A percentile compares a stretch with the other conserved stretches of the same genome.
Conservation (phyloP, 1,140 invertebrate species). For the Cotesia chilonis region DNA sequence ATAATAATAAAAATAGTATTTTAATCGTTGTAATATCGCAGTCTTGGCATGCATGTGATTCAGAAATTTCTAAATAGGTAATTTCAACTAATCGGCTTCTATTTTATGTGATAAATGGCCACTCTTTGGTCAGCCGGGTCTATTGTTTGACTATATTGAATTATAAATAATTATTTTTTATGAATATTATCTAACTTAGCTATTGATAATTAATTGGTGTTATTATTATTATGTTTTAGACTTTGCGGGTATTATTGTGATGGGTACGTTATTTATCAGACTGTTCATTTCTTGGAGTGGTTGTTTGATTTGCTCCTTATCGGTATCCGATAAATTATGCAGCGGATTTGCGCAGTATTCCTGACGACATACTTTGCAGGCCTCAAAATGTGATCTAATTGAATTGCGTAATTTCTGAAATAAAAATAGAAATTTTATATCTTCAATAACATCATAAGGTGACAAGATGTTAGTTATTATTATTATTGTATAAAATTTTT, state of each 20-base stretch:
- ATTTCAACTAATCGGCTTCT: background rate
- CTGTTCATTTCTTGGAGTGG: conserved; percentile 50
- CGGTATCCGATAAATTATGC: conserved; percentile 43
- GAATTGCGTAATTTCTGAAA: conserved; percentile 68
- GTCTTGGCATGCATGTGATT: too few species aligned
- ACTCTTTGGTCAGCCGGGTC: conserved; percentile 9
- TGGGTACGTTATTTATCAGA: conserved; percentile 43
- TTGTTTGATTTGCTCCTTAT: conserved; percentile 54
- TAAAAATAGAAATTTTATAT: conserved; percentile 24
- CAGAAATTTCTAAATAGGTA: too few species aligned
- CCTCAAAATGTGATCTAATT: conserved; percentile 68
- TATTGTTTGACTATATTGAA: background rate
- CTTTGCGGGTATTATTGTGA: conserved; percentile 33
- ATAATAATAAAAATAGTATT: too few species aligned
- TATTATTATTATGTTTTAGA: conserved; percentile 23
- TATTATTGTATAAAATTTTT: too few species aligned
- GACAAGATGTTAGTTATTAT: too few species aligned
- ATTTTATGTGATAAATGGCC: background rate
- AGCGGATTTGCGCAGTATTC: conserved; percentile 57
- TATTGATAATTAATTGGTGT: background rate
- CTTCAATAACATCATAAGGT: too few species aligned
- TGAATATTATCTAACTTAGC: background rate
- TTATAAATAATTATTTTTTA: background rate
- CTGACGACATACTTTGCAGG: conserved; percentile 68
- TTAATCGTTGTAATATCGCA: too few species aligned